These are phyloP conservation scores for Campopleginae sp. DNA, from an alignment of 2,888 invertebrate species.

Conservation along the genomic window DNA sequence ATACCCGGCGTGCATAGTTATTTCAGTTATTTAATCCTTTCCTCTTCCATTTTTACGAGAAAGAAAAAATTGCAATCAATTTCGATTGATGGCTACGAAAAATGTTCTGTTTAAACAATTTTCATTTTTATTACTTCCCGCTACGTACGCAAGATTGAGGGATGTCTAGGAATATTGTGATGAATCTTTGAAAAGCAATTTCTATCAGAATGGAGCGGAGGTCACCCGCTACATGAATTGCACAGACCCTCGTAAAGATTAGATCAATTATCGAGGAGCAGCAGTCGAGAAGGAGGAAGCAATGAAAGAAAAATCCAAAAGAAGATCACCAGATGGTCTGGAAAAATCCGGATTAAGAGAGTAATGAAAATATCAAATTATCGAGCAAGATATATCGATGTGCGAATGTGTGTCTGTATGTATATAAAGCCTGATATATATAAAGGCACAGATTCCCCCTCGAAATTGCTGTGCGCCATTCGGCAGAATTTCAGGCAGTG, in stretches of 20 bases:
- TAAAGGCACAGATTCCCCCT: conserved; percentile 27
- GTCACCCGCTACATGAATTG: conserved; percentile 3
- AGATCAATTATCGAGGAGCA: conserved; percentile 58
- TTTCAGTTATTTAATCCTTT: not conserved
- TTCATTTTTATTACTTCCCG: not conserved
- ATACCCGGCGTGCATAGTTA: not conserved
- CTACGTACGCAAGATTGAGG: not conserved
- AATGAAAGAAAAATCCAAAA: conserved; percentile 56
- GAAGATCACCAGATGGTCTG: conserved; percentile 77
- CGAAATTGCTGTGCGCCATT: conserved; percentile 43
- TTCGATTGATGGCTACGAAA: not conserved
- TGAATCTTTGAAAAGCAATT: not conserved
- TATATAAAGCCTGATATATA: not conserved
- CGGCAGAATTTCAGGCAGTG: conserved; percentile 49
- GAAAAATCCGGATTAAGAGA: conserved; percentile 80
- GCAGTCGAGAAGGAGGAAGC: conserved; percentile 30
- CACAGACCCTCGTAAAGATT: not conserved
- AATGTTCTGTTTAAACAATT: not conserved
- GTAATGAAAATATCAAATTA: conserved; percentile 80
- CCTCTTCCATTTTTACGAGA: not conserved
- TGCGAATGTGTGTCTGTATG: not conserved
- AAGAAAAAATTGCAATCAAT: not conserved
- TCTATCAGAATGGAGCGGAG: not conserved
- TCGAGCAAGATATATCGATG: conserved; percentile 44
- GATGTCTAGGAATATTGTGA: not conserved